Base-by-base conservation (phyloP, 2,797 vertebrate species). In the Poeciliopsis gracilis region DNA sequence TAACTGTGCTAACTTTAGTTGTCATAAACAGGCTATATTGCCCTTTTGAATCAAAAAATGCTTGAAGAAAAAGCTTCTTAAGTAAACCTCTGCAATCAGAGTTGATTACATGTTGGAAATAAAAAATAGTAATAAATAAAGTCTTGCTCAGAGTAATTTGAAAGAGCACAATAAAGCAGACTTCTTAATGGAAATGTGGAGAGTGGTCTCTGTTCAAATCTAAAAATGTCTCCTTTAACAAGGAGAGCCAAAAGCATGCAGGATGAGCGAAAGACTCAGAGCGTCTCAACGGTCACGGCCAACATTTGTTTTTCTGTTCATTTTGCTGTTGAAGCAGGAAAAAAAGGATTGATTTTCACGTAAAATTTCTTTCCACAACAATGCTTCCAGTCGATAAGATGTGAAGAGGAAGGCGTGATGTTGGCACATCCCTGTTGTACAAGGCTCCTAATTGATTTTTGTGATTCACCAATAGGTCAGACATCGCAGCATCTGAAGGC, bases 261-360 rank as follows among this genome's bases (percentile, higher is more conserved):
- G 8, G 57, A 23, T n/a, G 4, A 47, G 61, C 20, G 46, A 49
- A 66, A 47, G 73, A 79, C 49, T 30, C 49, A 33, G 12, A 7
- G 61, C 4, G 13, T 53, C 46, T 77, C 45, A 76, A 43, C 28
- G 76, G 79, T 49, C 18, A 70, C 9, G 15, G 30, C 28, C 2
- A 0, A 49, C 18, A 20, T 69, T 75, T 47, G 33, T 75, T 73
- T 77, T 46, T 53, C 25, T 7, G n/a, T 28, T 72, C 36, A 45
- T 41, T 55, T 59, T 53, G 49, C 72, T 77, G 76, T n/a, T 79
- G 53, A 72, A 83, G 61, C 67, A 55, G 28, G 38, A 51, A 77
- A 55, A 55, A 80, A 79, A n/a, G 33, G 66, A 90, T 88, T 82
- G 87, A 89, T 83, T 81, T 66, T 84, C 53, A 77, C 12, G 72